phyloP scores from a whole-genome alignment of 2,888 invertebrate genomes.

The Cotesia congregata region DNA sequence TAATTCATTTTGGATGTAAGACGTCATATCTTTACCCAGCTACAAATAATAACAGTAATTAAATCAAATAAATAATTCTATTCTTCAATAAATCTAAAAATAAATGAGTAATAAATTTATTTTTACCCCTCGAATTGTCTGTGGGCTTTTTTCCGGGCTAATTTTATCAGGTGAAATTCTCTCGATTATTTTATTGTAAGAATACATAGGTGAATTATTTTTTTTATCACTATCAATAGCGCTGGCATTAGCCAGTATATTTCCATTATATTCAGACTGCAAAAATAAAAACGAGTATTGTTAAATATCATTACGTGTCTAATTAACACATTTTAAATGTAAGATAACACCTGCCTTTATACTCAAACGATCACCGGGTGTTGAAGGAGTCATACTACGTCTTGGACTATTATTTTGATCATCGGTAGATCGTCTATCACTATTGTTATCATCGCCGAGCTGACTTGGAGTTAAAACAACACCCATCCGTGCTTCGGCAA shows the following conservation, averaged over 20 bases:
- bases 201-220: slow-evolving; percentile 76
- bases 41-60: slow-evolving; percentile 59
- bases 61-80: slow-evolving; percentile 37
- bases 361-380: slow-evolving; percentile 65
- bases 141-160: slow-evolving; percentile 72
- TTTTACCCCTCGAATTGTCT: slow-evolving; percentile 74
- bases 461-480: slow-evolving; percentile 69
- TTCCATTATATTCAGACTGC: slow-evolving; percentile 72
- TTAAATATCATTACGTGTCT: slow-evolving; percentile 49
- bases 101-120: slow-evolving; percentile 45
- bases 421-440: slow-evolving; percentile 65
- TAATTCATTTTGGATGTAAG: slow-evolving; percentile 92
- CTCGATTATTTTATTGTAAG: slow-evolving; percentile 79
- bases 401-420: slow-evolving; percentile 69
- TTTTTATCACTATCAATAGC: slow-evolving; percentile 62
- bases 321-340: not conserved
- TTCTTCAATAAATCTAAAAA: slow-evolving; percentile 20
- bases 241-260: slow-evolving; percentile 67
- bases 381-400: slow-evolving; percentile 66
- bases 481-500: slow-evolving; percentile 86
- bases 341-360: slow-evolving; percentile 57
- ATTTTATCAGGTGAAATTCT: slow-evolving; percentile 80
- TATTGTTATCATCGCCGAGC: slow-evolving; percentile 65
- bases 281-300: slow-evolving; percentile 40
- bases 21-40: slow-evolving; percentile 79